These are phyloP conservation scores for Gallinago undulata DNA, from an alignment of 2,113 vertebrate species.

Conservation along the genomic window DNA sequence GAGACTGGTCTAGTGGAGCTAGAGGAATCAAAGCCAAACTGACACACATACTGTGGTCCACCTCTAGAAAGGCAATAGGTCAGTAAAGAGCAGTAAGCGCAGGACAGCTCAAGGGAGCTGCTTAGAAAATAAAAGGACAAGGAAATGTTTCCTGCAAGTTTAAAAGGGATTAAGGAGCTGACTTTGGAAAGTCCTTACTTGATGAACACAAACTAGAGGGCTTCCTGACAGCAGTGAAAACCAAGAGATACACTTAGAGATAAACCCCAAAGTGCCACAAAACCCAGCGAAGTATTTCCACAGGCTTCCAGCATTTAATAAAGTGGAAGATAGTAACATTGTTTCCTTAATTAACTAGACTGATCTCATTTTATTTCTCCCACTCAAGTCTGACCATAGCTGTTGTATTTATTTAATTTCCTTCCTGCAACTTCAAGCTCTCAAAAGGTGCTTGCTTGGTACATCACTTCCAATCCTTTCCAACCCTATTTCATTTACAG, in stretches of 20 bases:
- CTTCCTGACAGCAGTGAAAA: background rate
- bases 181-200: background rate
- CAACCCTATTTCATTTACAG: background rate
- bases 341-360: background rate
- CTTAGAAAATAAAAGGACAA: conserved; percentile 5
- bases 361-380: background rate
- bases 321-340: background rate
- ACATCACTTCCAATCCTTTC: background rate
- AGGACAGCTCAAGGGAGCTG: background rate
- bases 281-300: background rate
- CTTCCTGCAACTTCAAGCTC: background rate
- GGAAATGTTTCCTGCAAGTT: background rate
- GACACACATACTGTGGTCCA: background rate
- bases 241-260: background rate
- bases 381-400: background rate
- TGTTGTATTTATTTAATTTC: background rate
- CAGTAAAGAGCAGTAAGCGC: background rate
- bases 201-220: background rate
- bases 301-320: background rate
- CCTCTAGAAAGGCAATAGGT: background rate
- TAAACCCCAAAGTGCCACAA: background rate
- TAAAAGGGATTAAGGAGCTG: conserved; percentile 9
- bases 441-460: background rate
- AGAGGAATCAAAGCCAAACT: background rate
- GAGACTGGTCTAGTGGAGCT: background rate